Base-by-base conservation (phyloP, 2,888 invertebrate species). In the Tenthredo notha region DNA sequence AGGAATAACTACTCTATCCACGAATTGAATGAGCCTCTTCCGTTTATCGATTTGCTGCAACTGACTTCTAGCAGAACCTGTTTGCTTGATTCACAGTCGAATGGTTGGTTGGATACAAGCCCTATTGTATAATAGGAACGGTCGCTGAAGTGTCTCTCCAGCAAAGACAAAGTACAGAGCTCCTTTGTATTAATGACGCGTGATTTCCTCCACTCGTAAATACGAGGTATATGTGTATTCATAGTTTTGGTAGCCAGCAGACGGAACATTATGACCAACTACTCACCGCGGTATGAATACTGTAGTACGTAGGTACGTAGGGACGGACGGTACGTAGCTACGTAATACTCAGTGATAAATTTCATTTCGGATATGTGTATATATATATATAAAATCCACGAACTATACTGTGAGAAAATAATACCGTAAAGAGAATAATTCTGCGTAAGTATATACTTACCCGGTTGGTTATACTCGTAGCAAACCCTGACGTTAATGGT, bases 381-480 rank as follows among this genome's bases (percentile, higher is more conserved):
- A 84, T 74, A 47, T 29, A 37, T 54, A 67, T 70, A 70, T n/a
- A 72, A 74, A 21, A 84, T 74, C 84, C 72, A 37, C 74, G 54
- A 74, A 74, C 84, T 29, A 40, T 33, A 12, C 61, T 80, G n/a
- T 37, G 80, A 37, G 58, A 80, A 54, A 80, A 77, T 80, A 80
- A 80, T 80, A 80, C 80, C 80, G 50, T 80, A 80, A 80, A 80
- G 25, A 80, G 61, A 61, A 61, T 58, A 80, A 80, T 80, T 80
- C 61, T 40, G 40, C 37, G n/a, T 21, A 61, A 80, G 80, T 80
- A 61, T 61, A 40, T 61, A 80, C 80, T 70, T 83, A 80, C 43
- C 25, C 37, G 43, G 29, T 37, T 43, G 80, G 40, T 40, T 80
- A 65, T 61, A 61, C 25, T 37, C 43, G 50, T 70, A 61, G 43